Evolutionary conservation across 2,888 invertebrate genomes (phyloP).

Genomic region (Drosophila hawaiiensis): DNA sequence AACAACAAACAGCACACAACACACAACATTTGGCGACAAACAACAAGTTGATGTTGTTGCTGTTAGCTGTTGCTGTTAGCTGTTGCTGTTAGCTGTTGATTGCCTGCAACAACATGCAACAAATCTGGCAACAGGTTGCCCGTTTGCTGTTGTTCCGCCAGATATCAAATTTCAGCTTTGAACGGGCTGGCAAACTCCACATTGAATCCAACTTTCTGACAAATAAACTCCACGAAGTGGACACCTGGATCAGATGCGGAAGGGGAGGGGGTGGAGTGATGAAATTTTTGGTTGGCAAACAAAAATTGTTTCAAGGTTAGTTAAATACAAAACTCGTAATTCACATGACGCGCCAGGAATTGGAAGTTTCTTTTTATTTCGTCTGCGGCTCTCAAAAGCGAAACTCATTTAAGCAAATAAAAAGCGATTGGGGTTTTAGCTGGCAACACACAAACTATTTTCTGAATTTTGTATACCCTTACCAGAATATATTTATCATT

Average conservation of each 20-base stretch:
- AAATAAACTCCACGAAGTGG: conserved; percentile 19
- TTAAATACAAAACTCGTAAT: conserved; percentile 57
- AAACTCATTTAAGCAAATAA: conserved; percentile 63
- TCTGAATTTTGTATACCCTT: conserved; percentile 6
- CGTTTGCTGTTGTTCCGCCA: conserved; percentile 41
- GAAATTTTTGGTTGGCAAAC: conserved; percentile 32
- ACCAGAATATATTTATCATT: background rate
- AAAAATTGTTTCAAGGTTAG: conserved; percentile 64
- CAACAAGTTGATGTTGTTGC: conserved; percentile 43
- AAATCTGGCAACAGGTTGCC: conserved; percentile 68
- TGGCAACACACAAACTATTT: conserved; percentile 28
- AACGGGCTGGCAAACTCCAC: conserved; percentile 39
- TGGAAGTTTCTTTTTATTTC: conserved; percentile 41
- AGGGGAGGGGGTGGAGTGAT: too few species aligned
- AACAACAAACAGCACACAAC: conserved; percentile 29
- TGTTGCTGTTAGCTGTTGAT: conserved; percentile 53
- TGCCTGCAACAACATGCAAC: conserved; percentile 58
- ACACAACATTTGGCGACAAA: conserved; percentile 56
- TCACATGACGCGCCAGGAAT: conserved; percentile 60
- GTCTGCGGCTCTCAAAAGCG: conserved; percentile 55
- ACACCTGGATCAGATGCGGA: background rate
- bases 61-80: conserved; percentile 21
- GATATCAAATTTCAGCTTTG: conserved; percentile 60
- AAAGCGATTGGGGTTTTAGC: conserved; percentile 41
- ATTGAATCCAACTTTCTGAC: conserved; percentile 38